phyloP scores from a whole-genome alignment of 2,113 vertebrate species.

The Actinemys pallida region DNA sequence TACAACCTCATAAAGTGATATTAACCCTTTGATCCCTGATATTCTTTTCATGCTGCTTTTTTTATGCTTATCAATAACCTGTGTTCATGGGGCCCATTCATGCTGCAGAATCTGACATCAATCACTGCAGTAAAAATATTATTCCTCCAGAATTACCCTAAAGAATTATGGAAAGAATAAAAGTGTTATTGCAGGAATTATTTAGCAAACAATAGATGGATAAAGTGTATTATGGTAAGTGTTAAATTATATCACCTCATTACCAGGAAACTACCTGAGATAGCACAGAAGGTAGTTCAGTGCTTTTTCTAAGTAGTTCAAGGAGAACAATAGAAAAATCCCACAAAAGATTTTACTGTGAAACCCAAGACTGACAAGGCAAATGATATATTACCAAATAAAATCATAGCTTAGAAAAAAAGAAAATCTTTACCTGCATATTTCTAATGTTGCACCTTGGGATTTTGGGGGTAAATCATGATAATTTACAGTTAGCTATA shows the following conservation, averaged over 20 bases:
- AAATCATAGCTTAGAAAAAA: slow-evolving; percentile 37
- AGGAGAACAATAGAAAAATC: slow-evolving; percentile 78
- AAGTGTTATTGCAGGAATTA: slow-evolving; percentile 86
- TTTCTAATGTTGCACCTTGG: slow-evolving; percentile 52
- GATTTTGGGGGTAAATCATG: background rate
- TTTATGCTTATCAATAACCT: slow-evolving; percentile 85
- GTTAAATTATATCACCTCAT: slow-evolving; percentile 85
- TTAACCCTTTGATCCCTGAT: slow-evolving; percentile 88
- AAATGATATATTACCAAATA: slow-evolving; percentile 56
- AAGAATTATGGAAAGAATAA: slow-evolving; percentile 87
- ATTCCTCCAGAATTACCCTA: slow-evolving; percentile 77
- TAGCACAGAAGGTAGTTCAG: slow-evolving; percentile 63
- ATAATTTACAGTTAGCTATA: slow-evolving; percentile 37
- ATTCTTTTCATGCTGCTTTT: slow-evolving; percentile 70
- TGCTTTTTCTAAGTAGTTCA: slow-evolving; percentile 71
- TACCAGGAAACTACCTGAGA: slow-evolving; percentile 75
- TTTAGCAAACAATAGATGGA: slow-evolving; percentile 85
- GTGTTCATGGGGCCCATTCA: slow-evolving; percentile 69
- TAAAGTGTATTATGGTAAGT: slow-evolving; percentile 83
- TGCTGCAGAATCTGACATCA: slow-evolving; percentile 76
- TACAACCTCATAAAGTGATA: slow-evolving; percentile 88
- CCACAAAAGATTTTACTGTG: slow-evolving; percentile 66
- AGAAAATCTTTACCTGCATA: background rate
- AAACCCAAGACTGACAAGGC: slow-evolving; percentile 43
- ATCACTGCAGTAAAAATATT: slow-evolving; percentile 82